These are phyloP conservation scores for Drosophila merina DNA, from an alignment of 2,888 invertebrate species.

Conservation along the genomic window DNA sequence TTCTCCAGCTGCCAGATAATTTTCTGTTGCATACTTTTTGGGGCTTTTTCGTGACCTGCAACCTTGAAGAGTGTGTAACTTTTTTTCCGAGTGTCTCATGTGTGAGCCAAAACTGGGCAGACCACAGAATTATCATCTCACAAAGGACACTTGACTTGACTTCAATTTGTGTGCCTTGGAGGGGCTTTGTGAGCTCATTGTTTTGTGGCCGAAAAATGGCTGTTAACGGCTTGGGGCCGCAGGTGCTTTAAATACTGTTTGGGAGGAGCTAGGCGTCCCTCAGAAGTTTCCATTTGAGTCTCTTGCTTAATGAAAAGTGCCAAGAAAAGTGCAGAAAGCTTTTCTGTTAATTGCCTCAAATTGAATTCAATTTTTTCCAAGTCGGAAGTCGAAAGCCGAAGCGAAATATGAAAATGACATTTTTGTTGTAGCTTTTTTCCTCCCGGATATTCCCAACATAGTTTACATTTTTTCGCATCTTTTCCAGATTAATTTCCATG, in stretches of 20 bases:
- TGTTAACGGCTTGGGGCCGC: conserved; percentile 24
- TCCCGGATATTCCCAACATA: conserved; percentile 3
- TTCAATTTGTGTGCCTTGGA: conserved; percentile 47
- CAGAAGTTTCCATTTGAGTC: conserved; percentile 13
- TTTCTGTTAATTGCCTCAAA: conserved; percentile 57
- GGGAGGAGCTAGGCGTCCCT: conserved; percentile 1
- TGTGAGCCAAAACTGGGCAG: conserved; percentile 12
- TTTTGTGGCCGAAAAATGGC: conserved; percentile 51
- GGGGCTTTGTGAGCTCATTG: conserved; percentile 38
- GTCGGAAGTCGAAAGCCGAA: conserved; percentile 50
- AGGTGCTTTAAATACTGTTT: conserved; percentile 19
- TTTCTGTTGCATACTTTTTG: neutral
- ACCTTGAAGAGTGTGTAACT: too few species aligned
- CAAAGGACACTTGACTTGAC: conserved; percentile 46
- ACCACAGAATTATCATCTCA: conserved; percentile 43
- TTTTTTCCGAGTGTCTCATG: conserved; percentile 21
- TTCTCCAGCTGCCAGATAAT: too few species aligned
- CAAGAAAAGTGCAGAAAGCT: conserved; percentile 8
- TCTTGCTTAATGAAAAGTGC: conserved; percentile 30
- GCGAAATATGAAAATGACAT: conserved; percentile 61
- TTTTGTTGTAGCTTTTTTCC: conserved; percentile 33
- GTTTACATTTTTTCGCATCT: conserved; percentile 11
- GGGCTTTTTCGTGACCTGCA: neutral
- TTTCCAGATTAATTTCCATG: conserved; percentile 20
- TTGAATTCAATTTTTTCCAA: conserved; percentile 63